These are phyloP conservation scores for Chelon auratus DNA, from an alignment of 2,797 vertebrate genomes.

Conservation along the genomic window DNA sequence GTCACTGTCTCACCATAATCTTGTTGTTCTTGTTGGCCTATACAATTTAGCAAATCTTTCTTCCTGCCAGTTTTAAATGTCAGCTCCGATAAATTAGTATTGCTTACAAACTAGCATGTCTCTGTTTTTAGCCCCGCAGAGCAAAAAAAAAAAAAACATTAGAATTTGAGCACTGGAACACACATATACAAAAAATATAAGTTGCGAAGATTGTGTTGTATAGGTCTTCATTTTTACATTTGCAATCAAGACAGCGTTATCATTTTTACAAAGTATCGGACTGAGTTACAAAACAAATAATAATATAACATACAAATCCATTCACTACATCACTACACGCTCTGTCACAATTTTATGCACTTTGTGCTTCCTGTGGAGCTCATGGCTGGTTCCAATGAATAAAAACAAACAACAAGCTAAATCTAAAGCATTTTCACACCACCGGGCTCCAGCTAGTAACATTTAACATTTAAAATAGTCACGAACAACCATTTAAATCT, in stretches of 20 bases:
- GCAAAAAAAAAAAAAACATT: no score
- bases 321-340: neutral
- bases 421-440: slow-evolving; percentile 1
- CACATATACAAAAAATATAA: no score
- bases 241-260: neutral
- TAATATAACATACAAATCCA: neutral
- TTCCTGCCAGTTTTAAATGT: neutral
- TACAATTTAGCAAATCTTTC: neutral
- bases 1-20: no score
- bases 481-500: slow-evolving; percentile 36
- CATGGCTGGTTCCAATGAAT: slow-evolving; percentile 8
- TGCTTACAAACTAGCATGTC: neutral
- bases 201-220: no score
- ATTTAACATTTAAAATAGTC: slow-evolving; percentile 3
- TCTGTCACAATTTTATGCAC: neutral
- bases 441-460: neutral
- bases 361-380: slow-evolving; percentile 7
- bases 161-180: no score
- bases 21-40: no score
- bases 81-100: neutral
- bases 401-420: slow-evolving; percentile 18
- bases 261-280: neutral
- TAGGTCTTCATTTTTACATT: neutral
- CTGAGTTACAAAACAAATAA: neutral
- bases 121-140: neutral